phyloP scores from a whole-genome alignment of 2,888 invertebrate species.

The Lysandra coridon region DNA sequence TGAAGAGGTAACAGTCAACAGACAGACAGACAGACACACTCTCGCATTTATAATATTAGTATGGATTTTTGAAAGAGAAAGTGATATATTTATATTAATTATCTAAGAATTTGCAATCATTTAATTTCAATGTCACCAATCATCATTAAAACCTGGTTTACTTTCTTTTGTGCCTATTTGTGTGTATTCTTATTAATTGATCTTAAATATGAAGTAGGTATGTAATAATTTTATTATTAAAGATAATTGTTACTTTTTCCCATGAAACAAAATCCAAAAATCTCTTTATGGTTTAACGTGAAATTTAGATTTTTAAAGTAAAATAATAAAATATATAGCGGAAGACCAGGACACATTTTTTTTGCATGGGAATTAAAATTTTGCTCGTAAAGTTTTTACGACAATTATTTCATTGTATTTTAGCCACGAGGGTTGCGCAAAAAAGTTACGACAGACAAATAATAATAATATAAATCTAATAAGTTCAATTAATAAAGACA shows the following conservation, averaged over 20 bases:
- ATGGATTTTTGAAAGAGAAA: no score
- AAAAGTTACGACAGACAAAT: neutral
- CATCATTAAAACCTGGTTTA: neutral
- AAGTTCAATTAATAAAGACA: neutral
- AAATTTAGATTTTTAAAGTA: neutral
- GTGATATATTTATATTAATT: no score
- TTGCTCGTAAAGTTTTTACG: conserved; percentile 12
- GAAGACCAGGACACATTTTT: neutral
- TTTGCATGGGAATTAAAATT: neutral
- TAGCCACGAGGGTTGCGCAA: conserved; percentile 1
- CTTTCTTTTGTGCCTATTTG: neutral
- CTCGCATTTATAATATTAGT: no score
- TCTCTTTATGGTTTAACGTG: no score
- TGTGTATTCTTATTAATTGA: neutral
- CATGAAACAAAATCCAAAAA: neutral
- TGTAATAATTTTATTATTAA: neutral
- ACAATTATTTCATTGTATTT: conserved; percentile 7
- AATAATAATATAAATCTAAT: conserved; percentile 8
- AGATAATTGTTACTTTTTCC: no score
- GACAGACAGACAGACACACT: no score
- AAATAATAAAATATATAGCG: neutral
- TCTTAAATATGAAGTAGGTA: no score
- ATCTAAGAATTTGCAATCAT: neutral
- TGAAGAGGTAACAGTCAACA: no score
- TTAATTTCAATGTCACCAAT: neutral